Evolutionary conservation across 2,113 vertebrate species (phyloP).

Genomic region (Caretta caretta): DNA sequence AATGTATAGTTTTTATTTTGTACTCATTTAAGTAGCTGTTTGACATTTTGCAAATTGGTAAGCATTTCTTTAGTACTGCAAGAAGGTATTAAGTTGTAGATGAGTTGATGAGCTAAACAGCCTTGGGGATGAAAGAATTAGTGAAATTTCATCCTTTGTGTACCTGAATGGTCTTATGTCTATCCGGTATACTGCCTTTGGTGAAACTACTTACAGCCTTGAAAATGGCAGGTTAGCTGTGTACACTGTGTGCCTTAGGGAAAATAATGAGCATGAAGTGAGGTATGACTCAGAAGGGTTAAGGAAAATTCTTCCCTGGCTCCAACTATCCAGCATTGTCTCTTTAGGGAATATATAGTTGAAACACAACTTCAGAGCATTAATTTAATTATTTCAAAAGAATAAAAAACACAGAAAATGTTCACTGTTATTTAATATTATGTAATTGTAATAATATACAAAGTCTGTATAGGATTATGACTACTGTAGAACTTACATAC

Average conservation of each 20-base stretch:
- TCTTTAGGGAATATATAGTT: slow-evolving; percentile 7
- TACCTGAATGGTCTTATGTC: not conserved
- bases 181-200: not conserved
- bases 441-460: accelerated
- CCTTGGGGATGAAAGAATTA: slow-evolving; percentile 4
- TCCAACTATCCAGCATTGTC: not conserved
- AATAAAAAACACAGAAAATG: not conserved
- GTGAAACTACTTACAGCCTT: not conserved
- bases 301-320: slow-evolving; percentile 10
- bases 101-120: not conserved
- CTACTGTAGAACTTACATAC: not conserved
- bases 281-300: not conserved
- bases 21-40: slow-evolving; percentile 2
- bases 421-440: not conserved
- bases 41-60: not conserved
- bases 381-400: not conserved
- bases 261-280: not conserved
- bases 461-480: not conserved
- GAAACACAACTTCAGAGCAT: slow-evolving; percentile 27
- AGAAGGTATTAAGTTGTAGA: not conserved
- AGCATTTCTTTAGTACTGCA: slow-evolving; percentile 1
- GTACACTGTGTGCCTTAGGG: accelerated
- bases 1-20: slow-evolving; percentile 7
- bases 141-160: not conserved
- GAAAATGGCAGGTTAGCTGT: not conserved